Conservation (phyloP, 1,140 invertebrate genomes). For the Calephelis nemesis region DNA sequence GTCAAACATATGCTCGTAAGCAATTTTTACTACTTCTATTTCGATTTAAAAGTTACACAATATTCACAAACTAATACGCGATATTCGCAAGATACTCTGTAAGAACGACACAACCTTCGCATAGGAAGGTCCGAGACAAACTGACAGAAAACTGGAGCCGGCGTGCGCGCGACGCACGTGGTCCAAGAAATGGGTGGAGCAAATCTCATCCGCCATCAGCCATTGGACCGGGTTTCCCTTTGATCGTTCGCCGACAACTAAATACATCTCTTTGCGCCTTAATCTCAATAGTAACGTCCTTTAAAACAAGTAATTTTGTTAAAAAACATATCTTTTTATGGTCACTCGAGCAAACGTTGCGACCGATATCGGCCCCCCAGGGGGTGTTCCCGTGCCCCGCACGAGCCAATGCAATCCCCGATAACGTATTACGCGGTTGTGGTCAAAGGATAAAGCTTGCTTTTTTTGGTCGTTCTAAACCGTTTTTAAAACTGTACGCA, state of each 20-base stretch:
- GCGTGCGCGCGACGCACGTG: constrained; percentile 73
- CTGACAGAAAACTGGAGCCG: constrained; percentile 48
- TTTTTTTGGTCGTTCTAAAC: constrained; percentile 48
- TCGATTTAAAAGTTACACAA: constrained; percentile 1
- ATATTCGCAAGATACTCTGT: constrained; percentile 27
- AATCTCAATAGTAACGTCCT: constrained; percentile 76
- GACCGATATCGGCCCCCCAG: constrained; percentile 38
- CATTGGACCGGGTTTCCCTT: constrained; percentile 59
- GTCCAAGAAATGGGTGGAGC: constrained; percentile 54
- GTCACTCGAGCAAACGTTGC: constrained; percentile 50
- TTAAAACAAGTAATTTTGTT: constrained; percentile 78
- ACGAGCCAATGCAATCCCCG: constrained; percentile 52
- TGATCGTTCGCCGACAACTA: constrained; percentile 73
- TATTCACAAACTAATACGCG: constrained; percentile 25
- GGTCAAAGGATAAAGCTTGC: constrained; percentile 59
- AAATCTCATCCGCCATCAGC: constrained; percentile 28
- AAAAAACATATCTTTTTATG: constrained; percentile 70
- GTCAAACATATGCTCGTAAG: not conserved
- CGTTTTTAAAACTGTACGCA: constrained; percentile 55
- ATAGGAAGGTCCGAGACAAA: constrained; percentile 40
- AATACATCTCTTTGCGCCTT: constrained; percentile 73
- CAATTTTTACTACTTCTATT: not conserved
- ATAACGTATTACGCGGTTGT: constrained; percentile 54
- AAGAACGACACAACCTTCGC: constrained; percentile 28
- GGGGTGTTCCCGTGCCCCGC: not conserved